Conservation (phyloP, 2,888 invertebrate genomes). For the Dioctria rufipes region DNA sequence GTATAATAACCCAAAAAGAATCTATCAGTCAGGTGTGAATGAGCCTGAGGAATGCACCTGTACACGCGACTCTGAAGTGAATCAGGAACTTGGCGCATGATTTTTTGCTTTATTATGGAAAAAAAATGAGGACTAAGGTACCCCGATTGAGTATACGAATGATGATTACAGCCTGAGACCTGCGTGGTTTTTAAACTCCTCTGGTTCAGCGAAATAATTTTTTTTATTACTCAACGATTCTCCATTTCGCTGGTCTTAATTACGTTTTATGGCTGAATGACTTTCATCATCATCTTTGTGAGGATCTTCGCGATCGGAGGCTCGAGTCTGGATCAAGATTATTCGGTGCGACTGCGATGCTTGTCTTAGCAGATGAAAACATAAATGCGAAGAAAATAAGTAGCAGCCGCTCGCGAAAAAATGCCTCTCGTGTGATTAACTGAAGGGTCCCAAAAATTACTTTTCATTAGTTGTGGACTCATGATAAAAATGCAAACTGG, state of each 20-base stretch:
- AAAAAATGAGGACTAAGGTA: slow-evolving; percentile 19
- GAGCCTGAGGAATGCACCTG: slow-evolving; percentile 37
- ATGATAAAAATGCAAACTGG: slow-evolving; percentile 50
- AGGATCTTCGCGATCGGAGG: slow-evolving; percentile 23
- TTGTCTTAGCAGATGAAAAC: slow-evolving; percentile 52
- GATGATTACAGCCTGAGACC: slow-evolving; percentile 34
- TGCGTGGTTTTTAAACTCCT: neutral
- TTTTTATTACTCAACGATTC: slow-evolving; percentile 19
- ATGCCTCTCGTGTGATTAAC: slow-evolving; percentile 38
- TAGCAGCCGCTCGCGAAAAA: slow-evolving; percentile 20
- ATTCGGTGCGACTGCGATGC: slow-evolving; percentile 36
- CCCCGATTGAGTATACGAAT: slow-evolving; percentile 42
- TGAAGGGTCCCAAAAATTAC: slow-evolving; percentile 37
- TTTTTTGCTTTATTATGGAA: slow-evolving; percentile 15
- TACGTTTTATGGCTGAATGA: slow-evolving; percentile 50
- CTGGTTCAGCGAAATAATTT: slow-evolving; percentile 27
- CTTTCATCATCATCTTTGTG: slow-evolving; percentile 47
- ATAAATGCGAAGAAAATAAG: slow-evolving; percentile 50
- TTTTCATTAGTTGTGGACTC: slow-evolving; percentile 42
- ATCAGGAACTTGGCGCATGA: slow-evolving; percentile 21
- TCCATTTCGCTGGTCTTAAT: slow-evolving; percentile 52
- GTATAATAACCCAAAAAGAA: slow-evolving; percentile 19
- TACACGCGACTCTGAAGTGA: slow-evolving; percentile 37
- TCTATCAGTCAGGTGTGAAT: slow-evolving; percentile 51
- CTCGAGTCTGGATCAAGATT: slow-evolving; percentile 34